These are phyloP conservation scores for Auanema freiburgensis DNA, from an alignment of 2,888 invertebrate species.

Conservation along the genomic window DNA sequence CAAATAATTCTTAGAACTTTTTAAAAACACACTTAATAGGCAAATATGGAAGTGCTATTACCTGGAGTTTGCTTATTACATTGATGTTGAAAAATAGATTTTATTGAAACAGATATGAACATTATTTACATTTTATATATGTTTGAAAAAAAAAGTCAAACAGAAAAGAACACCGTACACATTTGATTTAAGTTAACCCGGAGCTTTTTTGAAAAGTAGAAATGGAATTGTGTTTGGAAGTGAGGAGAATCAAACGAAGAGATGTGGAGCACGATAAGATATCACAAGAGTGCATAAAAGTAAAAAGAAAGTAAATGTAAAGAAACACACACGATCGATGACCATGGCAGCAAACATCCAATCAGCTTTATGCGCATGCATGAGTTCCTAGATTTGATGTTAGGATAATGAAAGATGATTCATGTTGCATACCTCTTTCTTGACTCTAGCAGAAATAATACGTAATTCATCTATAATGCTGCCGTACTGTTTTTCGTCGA, in stretches of 20 bases:
- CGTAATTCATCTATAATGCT: slow-evolving; percentile 42
- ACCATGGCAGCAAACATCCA: slow-evolving; percentile 62
- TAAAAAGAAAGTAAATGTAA: slow-evolving; percentile 57
- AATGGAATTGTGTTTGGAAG: no score
- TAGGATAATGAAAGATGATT: neutral
- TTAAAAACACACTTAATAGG: no score
- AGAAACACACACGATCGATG: slow-evolving; percentile 60
- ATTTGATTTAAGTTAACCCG: no score
- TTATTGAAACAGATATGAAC: no score
- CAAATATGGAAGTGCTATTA: no score
- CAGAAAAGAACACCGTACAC: no score
- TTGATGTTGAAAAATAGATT: no score
- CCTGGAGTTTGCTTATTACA: no score
- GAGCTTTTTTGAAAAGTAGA: no score
- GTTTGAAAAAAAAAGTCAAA: no score
- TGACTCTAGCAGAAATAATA: slow-evolving; percentile 53
- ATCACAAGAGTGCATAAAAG: slow-evolving; percentile 54
- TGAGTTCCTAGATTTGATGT: slow-evolving; percentile 40
- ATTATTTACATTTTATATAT: no score
- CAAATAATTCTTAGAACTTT: no score
- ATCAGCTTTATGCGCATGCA: slow-evolving; percentile 58
- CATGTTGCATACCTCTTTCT: slow-evolving; percentile 50
- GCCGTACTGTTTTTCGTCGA: slow-evolving; percentile 42
- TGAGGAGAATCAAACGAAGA: slow-evolving; percentile 38
- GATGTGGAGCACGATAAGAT: slow-evolving; percentile 58